These are phyloP conservation scores for Tachuris rubrigastra DNA, from an alignment of 2,113 vertebrate species.

Conservation along the genomic window DNA sequence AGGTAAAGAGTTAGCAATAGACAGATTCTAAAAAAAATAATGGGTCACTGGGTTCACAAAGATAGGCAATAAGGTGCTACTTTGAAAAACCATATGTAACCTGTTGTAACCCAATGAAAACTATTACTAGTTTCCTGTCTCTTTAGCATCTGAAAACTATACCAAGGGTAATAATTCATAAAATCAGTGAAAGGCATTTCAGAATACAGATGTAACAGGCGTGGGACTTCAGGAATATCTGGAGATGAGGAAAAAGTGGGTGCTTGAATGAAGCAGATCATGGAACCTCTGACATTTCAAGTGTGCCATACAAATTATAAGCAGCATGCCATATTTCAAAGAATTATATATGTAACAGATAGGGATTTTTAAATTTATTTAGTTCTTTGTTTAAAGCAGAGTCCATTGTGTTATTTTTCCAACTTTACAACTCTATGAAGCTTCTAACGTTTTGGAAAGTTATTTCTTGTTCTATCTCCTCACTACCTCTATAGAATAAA, in stretches of 20 bases:
- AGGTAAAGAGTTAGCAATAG: neutral
- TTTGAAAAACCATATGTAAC: neutral
- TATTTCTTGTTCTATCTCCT: neutral
- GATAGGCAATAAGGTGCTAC: neutral
- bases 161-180: neutral
- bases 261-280: neutral
- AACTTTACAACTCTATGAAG: neutral
- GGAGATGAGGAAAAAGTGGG: neutral
- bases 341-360: neutral
- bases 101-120: neutral
- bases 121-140: neutral
- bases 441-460: neutral
- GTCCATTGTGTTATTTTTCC: neutral
- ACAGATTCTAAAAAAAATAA: neutral
- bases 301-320: neutral
- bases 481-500: neutral
- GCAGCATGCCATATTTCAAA: neutral
- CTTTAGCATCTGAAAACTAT: neutral
- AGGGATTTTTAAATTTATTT: fast-evolving
- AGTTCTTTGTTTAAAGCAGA: neutral
- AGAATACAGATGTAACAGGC: neutral
- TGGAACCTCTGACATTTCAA: neutral
- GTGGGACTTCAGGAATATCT: neutral
- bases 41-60: neutral
- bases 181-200: neutral